These are phyloP conservation scores for Hirtodrosophila cameraria DNA, from an alignment of 2,888 invertebrate genomes.

Conservation along the genomic window DNA sequence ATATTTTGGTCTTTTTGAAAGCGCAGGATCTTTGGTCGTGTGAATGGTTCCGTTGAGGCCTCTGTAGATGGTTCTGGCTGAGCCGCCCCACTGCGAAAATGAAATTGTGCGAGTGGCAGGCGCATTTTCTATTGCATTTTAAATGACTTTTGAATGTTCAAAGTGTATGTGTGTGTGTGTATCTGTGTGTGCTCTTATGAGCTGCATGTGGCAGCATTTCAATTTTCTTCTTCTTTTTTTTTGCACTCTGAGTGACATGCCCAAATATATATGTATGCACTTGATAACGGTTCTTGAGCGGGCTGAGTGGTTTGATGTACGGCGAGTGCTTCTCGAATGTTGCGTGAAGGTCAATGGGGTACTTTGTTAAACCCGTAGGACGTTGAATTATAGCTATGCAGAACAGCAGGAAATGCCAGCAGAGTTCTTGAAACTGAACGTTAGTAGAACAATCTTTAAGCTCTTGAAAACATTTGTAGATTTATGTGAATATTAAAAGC, in stretches of 20 bases:
- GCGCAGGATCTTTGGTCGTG: constrained; percentile 62
- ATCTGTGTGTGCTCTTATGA: constrained; percentile 19
- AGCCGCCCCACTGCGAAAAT: constrained; percentile 52
- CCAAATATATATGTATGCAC: constrained; percentile 45
- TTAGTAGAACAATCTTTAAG: constrained; percentile 3
- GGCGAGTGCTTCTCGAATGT: constrained; percentile 33
- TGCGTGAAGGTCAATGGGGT: constrained; percentile 49
- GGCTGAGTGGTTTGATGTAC: constrained; percentile 37
- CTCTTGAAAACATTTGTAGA: no score
- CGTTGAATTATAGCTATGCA: constrained; percentile 23
- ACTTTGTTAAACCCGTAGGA: constrained; percentile 20
- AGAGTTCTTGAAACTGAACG: constrained; percentile 9
- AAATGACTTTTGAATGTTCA: constrained; percentile 56
- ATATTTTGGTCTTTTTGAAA: constrained; percentile 3
- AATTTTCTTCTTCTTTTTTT: no score
- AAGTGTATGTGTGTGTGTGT: constrained; percentile 14
- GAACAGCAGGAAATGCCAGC: constrained; percentile 22
- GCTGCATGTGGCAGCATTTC: constrained; percentile 52
- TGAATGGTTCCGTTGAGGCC: constrained; percentile 35
- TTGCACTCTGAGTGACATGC: constrained; percentile 40
- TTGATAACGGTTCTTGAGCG: constrained; percentile 49
- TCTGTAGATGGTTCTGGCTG: constrained; percentile 8
- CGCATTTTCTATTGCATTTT: constrained; percentile 56
- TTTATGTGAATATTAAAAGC: no score
- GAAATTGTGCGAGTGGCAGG: constrained; percentile 48